Evolutionary conservation across 2,888 invertebrate genomes (phyloP).

Genomic region (Octonoba sinensis): DNA sequence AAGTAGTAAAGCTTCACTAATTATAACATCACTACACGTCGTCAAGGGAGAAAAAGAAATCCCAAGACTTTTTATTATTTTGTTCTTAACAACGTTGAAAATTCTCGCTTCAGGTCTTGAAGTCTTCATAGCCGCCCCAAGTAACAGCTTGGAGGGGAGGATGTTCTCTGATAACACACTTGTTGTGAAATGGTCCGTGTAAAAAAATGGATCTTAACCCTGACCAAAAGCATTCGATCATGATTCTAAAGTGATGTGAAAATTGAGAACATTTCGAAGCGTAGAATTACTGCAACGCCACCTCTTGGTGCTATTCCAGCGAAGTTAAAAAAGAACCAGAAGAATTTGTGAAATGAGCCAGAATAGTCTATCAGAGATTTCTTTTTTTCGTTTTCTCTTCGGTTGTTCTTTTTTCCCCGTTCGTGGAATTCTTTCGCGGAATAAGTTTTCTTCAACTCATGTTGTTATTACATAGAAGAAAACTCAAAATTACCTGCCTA

Average conservation of each 20-base stretch:
- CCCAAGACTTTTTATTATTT: too few species aligned
- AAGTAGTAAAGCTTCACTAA: too few species aligned
- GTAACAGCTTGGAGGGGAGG: conserved; percentile 3
- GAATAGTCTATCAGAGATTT: conserved; percentile 45
- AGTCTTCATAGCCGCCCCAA: conserved; percentile 35
- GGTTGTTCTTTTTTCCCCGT: not conserved
- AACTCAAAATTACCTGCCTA: conserved; percentile 51
- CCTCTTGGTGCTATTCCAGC: not conserved
- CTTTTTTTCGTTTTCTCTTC: conserved; percentile 24
- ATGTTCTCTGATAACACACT: conserved; percentile 45
- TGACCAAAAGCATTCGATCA: conserved; percentile 52
- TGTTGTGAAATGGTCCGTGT: conserved; percentile 44
- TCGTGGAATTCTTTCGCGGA: not conserved
- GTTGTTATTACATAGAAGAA: conserved; percentile 43
- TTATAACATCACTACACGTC: too few species aligned
- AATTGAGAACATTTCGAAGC: conserved; percentile 59
- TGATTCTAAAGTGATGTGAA: conserved; percentile 51
- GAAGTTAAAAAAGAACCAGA: conserved; percentile 13
- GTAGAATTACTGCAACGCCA: conserved; percentile 31
- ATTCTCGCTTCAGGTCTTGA: not conserved
- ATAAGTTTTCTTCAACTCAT: conserved; percentile 4
- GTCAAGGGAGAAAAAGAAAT: too few species aligned
- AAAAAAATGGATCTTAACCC: conserved; percentile 39
- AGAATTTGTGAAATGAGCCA: conserved; percentile 56
- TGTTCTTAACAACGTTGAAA: too few species aligned